These are phyloP conservation scores for Pogoniulus pusillus DNA, from an alignment of 2,797 vertebrate species.

Conservation along the genomic window DNA sequence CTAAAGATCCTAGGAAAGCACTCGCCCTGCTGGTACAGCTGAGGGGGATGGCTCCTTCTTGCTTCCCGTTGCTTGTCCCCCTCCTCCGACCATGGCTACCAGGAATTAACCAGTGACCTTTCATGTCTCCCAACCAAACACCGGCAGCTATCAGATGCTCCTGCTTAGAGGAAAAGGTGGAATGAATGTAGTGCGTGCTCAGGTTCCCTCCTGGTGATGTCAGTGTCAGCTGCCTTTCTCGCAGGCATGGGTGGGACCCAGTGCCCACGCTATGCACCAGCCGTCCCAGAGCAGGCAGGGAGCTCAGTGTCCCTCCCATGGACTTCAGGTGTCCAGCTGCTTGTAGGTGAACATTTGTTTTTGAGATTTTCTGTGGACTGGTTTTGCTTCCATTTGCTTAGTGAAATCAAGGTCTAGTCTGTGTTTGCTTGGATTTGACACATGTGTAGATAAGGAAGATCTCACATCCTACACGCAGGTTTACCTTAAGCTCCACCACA, in stretches of 20 bases:
- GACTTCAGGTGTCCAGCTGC: not conserved
- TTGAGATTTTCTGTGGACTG: not conserved
- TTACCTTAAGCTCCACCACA: not conserved
- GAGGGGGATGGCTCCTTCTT: slow-evolving; percentile 40
- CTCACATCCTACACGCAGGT: not conserved
- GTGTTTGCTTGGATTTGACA: not conserved
- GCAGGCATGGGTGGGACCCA: not conserved
- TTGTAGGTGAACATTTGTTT: not conserved
- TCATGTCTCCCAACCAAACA: slow-evolving; percentile 53
- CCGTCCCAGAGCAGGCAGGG: not conserved
- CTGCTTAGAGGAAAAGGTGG: slow-evolving; percentile 54
- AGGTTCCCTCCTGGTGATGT: not conserved
- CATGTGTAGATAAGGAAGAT: not conserved
- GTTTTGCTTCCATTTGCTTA: not conserved
- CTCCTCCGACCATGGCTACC: not conserved
- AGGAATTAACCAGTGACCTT: slow-evolving; percentile 74
- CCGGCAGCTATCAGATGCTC: slow-evolving; percentile 53
- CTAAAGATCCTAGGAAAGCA: slow-evolving; percentile 70
- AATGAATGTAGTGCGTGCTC: slow-evolving; percentile 43
- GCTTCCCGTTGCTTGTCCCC: not conserved
- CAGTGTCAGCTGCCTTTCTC: slow-evolving; percentile 29
- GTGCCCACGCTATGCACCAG: not conserved
- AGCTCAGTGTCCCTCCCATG: not conserved
- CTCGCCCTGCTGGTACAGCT: slow-evolving; percentile 67
- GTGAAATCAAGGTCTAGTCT: not conserved